Evolutionary conservation across 2,113 vertebrate genomes (phyloP).

Genomic region (Brachyhypopomus occidentalis): DNA sequence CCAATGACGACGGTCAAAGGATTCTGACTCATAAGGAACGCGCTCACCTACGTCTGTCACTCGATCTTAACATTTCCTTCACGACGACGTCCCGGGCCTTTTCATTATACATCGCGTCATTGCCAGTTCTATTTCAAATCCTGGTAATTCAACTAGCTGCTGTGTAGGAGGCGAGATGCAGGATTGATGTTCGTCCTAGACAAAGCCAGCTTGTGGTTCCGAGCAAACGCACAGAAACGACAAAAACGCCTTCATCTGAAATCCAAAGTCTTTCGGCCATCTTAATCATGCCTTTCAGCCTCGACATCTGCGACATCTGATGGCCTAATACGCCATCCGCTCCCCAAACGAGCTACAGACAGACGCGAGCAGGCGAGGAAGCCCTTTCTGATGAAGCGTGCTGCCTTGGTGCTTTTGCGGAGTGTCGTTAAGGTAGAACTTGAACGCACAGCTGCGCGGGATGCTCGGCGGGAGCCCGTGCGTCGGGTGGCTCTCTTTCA

Average conservation of each 20-base stretch:
- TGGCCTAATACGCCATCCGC: slow-evolving; percentile 1
- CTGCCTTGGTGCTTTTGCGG: slow-evolving; percentile 62
- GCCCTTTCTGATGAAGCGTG: slow-evolving; percentile 41
- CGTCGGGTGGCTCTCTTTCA: slow-evolving; percentile 68
- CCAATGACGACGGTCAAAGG: slow-evolving; percentile 19
- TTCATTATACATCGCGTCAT: not conserved
- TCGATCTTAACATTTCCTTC: not conserved
- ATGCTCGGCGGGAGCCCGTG: slow-evolving; percentile 57
- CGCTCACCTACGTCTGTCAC: slow-evolving; percentile 2
- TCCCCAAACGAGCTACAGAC: slow-evolving; percentile 36
- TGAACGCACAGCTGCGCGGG: slow-evolving; percentile 75
- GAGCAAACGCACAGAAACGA: not conserved
- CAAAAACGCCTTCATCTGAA: slow-evolving; percentile 31
- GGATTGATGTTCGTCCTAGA: not conserved
- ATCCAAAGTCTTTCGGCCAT: slow-evolving; percentile 28
- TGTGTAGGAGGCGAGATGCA: not conserved
- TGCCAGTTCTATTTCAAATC: not conserved
- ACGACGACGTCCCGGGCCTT: not conserved
- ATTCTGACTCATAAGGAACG: slow-evolving; percentile 6
- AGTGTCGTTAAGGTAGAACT: slow-evolving; percentile 59
- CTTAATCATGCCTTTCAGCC: slow-evolving; percentile 36
- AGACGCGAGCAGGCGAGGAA: slow-evolving; percentile 24
- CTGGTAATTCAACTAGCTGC: not conserved
- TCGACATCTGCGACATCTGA: slow-evolving; percentile 28
- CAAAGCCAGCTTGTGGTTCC: slow-evolving; percentile 26